Evolutionary conservation across 2,888 invertebrate genomes (phyloP).

Genomic region (Cosmopolites sordidus): DNA sequence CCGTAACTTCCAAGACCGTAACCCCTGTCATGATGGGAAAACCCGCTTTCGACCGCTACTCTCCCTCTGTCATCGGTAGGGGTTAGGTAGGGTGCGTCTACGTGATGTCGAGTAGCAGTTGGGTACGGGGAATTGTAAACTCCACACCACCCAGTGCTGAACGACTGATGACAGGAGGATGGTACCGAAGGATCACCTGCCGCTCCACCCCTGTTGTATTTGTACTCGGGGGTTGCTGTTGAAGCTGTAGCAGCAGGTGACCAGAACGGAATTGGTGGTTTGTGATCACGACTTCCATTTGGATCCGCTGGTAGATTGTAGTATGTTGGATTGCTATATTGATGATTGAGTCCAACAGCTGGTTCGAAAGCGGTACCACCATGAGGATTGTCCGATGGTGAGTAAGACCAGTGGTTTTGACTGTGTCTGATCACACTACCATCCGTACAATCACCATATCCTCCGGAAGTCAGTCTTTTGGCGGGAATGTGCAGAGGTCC

Average conservation of each 20-base stretch:
- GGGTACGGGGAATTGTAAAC: conserved; percentile 56
- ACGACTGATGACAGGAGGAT: conserved; percentile 64
- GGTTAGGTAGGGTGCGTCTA: conserved; percentile 59
- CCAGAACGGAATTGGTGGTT: conserved; percentile 64
- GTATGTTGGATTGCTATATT: conserved; percentile 73
- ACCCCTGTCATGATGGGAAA: conserved; percentile 60
- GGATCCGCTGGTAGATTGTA: conserved; percentile 68
- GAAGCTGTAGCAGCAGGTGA: conserved; percentile 58
- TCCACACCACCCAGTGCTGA: conserved; percentile 72
- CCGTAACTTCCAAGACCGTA: conserved; percentile 70
- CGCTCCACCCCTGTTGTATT: conserved; percentile 52
- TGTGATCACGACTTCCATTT: conserved; percentile 56
- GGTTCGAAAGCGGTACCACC: conserved; percentile 55
- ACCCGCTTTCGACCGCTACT: conserved; percentile 58
- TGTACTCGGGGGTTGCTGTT: conserved; percentile 58
- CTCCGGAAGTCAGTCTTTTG: conserved; percentile 60
- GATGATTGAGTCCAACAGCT: conserved; percentile 59
- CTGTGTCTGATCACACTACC: conserved; percentile 69
- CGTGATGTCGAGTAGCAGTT: conserved; percentile 57
- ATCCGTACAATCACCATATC: conserved; percentile 53
- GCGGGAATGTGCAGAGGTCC: conserved; percentile 90
- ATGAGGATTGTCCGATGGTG: conserved; percentile 58
- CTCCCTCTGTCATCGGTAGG: conserved; percentile 67
- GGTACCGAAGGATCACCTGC: conserved; percentile 53
- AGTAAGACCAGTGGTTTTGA: conserved; percentile 62